A percentile compares a stretch with the other conserved stretches of the same genome.
These are phyloP conservation scores for Pachyrhynchus sulphureomaculatus DNA, from an alignment of 1,140 invertebrate genomes.

Conservation along the genomic window DNA sequence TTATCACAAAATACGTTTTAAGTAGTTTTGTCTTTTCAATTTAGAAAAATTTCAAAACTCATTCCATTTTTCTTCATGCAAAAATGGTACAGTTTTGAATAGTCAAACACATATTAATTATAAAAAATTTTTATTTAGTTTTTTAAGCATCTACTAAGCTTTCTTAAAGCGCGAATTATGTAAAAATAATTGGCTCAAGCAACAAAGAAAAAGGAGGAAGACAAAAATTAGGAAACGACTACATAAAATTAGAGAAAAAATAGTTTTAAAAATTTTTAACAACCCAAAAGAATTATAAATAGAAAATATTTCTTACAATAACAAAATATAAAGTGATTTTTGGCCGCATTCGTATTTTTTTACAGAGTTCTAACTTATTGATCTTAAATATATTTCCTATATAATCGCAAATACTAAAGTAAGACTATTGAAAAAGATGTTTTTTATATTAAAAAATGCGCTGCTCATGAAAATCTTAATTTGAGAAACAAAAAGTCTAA, in stretches of 20 bases:
- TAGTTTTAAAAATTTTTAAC: background rate
- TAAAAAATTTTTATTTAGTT: background rate
- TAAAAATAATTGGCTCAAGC: slow-evolving; percentile 26
- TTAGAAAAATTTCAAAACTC: slow-evolving; percentile 36
- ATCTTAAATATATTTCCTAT: too few species aligned
- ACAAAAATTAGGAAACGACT: background rate
- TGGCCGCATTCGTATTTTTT: background rate
- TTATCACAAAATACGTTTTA: slow-evolving; percentile 36
- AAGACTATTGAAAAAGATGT: too few species aligned
- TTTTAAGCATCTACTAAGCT: background rate
- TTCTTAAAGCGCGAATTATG: slow-evolving; percentile 26
- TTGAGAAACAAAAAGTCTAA: too few species aligned
- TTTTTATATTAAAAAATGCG: too few species aligned
- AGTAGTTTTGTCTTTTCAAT: slow-evolving; percentile 35
- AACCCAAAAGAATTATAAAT: slow-evolving; percentile 15
- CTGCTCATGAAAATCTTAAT: too few species aligned
- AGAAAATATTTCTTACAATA: slow-evolving; percentile 26
- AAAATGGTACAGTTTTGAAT: slow-evolving; percentile 44
- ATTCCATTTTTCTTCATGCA: slow-evolving; percentile 39
- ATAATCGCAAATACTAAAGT: too few species aligned
- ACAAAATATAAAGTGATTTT: background rate
- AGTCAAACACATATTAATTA: background rate
- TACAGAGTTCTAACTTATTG: too few species aligned
- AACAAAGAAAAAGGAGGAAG: background rate
- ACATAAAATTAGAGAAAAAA: background rate